Conservation (phyloP, 2,797 vertebrate genomes). For the Hydrocynus forskahlii region DNA sequence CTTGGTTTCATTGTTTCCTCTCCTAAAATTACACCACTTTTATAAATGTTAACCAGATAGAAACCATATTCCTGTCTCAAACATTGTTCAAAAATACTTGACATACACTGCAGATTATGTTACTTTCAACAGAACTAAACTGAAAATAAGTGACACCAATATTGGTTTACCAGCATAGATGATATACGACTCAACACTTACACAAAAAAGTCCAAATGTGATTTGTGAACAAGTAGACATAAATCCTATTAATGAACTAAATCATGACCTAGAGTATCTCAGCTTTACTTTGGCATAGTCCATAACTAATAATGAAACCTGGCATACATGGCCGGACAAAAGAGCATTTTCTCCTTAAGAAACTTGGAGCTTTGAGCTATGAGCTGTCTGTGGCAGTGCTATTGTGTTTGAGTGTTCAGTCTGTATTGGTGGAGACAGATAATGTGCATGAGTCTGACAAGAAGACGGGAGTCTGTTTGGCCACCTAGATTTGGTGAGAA, state of each 20-base stretch:
- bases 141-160: too few relatives aligned
- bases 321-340: conserved; percentile 24
- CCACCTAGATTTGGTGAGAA: conserved; percentile 2
- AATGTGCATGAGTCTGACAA: conserved; percentile 12
- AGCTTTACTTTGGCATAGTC: conserved; percentile 8
- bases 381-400: neutral
- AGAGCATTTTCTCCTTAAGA: neutral
- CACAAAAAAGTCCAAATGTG: too few relatives aligned
- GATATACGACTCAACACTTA: too few relatives aligned
- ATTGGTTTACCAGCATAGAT: too few relatives aligned
- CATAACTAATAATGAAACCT: neutral
- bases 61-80: too few relatives aligned
- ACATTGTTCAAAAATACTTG: too few relatives aligned
- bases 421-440: conserved; percentile 17
- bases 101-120: too few relatives aligned
- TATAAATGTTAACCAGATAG: too few relatives aligned
- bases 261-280: neutral
- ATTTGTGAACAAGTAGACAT: neutral
- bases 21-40: too few relatives aligned
- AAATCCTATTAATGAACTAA: conserved; percentile 6
- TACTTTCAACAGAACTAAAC: too few relatives aligned
- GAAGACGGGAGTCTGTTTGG: neutral
- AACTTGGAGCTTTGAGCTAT: conserved; percentile 20
- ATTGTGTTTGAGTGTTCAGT: neutral
- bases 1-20: too few relatives aligned